phyloP scores from a whole-genome alignment of 1,140 invertebrate genomes.

The Branchinecta lindahli region DNA sequence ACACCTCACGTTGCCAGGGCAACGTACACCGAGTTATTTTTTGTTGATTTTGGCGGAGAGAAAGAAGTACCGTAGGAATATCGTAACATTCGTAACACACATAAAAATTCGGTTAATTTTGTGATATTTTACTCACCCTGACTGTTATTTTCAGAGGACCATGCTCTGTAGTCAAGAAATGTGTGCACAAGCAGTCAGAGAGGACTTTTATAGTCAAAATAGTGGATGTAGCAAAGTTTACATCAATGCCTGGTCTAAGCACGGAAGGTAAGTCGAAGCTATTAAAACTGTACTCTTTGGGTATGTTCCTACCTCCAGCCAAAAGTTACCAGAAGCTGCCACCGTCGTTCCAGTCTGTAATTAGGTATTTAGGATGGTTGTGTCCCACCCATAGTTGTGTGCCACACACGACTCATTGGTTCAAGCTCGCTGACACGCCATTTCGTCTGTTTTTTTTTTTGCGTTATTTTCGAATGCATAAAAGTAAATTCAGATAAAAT shows the following conservation, averaged over 20 bases:
- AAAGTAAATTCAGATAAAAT: constrained; percentile 4
- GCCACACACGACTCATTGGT: too few relatives aligned
- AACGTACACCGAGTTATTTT: not conserved
- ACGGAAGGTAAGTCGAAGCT: constrained; percentile 59
- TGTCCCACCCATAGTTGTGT: too few relatives aligned
- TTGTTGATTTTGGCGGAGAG: not conserved
- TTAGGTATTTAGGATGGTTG: too few relatives aligned
- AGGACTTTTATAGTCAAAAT: constrained; percentile 98
- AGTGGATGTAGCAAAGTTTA: constrained; percentile 93
- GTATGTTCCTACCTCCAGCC: not conserved
- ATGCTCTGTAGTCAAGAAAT: constrained; percentile 88
- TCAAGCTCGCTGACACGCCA: too few relatives aligned
- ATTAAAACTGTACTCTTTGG: constrained; percentile 21
- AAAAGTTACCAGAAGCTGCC: constrained; percentile 15
- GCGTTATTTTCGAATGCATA: too few relatives aligned
- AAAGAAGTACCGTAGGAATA: constrained; percentile 3
- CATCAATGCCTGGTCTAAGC: constrained; percentile 82
- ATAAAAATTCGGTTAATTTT: not conserved
- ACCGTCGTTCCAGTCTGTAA: not conserved
- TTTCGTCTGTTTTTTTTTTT: too few relatives aligned
- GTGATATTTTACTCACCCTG: constrained; percentile 11
- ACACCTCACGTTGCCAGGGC: not conserved
- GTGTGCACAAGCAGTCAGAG: constrained; percentile 81
- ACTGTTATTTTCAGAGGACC: constrained; percentile 62
- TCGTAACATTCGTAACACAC: not conserved